phyloP scores from a whole-genome alignment of 2,113 vertebrate species.

The Columba livia region DNA sequence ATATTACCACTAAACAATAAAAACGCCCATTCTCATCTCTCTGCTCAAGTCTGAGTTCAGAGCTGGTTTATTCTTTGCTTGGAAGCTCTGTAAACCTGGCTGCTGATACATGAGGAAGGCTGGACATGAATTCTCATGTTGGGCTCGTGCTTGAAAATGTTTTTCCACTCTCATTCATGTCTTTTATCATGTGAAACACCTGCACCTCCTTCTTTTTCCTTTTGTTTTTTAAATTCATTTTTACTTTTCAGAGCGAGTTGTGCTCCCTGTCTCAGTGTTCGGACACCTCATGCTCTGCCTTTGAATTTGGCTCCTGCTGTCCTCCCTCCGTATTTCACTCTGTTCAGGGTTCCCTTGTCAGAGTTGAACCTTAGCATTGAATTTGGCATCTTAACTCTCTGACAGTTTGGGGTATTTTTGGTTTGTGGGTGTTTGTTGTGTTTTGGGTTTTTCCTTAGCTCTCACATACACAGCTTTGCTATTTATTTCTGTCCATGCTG shows the following conservation, averaged over 20 bases:
- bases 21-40: background rate
- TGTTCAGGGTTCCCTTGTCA: background rate
- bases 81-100: background rate
- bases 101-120: background rate
- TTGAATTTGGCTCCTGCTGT: background rate
- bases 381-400: background rate
- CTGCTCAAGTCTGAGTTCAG: background rate
- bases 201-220: background rate
- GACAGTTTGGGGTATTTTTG: no score
- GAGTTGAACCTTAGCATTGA: background rate
- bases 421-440: no score
- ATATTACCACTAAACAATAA: background rate
- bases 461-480: background rate
- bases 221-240: no score
- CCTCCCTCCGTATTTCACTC: background rate
- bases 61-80: background rate
- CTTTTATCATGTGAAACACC: background rate
- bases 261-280: background rate
- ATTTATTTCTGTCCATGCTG: background rate
- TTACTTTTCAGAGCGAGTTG: no score
- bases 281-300: background rate
- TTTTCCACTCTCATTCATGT: background rate
- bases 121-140: background rate
- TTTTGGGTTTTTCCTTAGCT: background rate
- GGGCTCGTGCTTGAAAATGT: background rate